Conservation (phyloP, 2,113 vertebrate genomes). For the Colius striatus region DNA sequence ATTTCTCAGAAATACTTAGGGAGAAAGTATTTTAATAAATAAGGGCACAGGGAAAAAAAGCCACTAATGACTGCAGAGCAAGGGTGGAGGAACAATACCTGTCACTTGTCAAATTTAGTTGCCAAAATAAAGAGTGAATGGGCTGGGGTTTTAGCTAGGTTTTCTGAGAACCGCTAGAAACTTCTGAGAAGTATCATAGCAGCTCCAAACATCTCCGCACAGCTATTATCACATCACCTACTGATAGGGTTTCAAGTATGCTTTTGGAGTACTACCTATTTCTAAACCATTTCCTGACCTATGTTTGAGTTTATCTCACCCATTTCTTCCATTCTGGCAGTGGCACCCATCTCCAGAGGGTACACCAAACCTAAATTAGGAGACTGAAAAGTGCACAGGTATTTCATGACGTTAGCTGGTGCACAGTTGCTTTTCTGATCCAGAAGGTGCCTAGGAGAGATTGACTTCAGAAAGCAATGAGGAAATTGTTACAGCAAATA, state of each 20-base stretch:
- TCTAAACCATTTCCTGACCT: neutral
- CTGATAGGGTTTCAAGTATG: neutral
- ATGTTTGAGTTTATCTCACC: neutral
- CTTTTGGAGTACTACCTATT: neutral
- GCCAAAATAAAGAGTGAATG: neutral
- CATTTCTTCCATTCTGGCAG: neutral
- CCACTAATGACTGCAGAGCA: neutral
- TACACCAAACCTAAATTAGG: neutral
- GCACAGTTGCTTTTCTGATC: neutral
- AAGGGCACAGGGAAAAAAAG: neutral
- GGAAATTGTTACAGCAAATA: neutral
- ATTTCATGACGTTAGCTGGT: accelerated
- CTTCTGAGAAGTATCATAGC: neutral
- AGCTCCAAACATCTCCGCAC: neutral
- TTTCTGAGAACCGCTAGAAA: neutral
- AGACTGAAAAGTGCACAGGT: neutral
- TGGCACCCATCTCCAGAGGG: neutral
- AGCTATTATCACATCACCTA: neutral
- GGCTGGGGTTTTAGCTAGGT: neutral
- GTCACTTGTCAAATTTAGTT: neutral
- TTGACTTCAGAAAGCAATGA: neutral
- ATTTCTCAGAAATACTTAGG: neutral
- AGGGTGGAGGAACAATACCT: neutral
- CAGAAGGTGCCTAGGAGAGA: neutral
- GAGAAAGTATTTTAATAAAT: neutral